Conservation (phyloP, 2,113 vertebrate species). For the Thunnus thynnus region DNA sequence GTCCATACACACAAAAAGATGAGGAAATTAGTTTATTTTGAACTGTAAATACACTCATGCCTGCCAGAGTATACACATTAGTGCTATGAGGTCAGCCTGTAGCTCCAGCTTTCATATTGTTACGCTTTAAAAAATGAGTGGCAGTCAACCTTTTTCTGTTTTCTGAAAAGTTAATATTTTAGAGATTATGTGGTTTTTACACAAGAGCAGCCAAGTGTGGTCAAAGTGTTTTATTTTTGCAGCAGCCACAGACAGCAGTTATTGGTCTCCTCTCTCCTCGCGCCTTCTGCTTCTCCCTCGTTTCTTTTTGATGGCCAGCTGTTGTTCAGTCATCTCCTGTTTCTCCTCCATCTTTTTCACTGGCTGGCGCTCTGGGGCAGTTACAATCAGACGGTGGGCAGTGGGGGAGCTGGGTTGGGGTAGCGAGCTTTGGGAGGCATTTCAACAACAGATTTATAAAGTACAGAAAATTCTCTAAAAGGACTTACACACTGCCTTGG, state of each 20-base stretch:
- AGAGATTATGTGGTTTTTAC: slow-evolving; percentile 30
- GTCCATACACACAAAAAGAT: slow-evolving; percentile 21
- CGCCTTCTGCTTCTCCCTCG: not conserved
- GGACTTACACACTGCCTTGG: not conserved
- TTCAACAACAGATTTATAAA: slow-evolving; percentile 16
- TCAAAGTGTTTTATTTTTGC: slow-evolving; percentile 31
- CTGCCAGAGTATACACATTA: slow-evolving; percentile 36
- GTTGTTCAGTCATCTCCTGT: slow-evolving; percentile 2
- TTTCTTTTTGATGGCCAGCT: slow-evolving; percentile 44
- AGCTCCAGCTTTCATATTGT: slow-evolving; percentile 5
- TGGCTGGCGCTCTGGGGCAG: slow-evolving; percentile 3
- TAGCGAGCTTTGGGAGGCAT: no score
- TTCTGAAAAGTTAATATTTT: slow-evolving; percentile 29
- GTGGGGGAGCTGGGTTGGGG: not conserved
- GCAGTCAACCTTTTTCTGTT: slow-evolving; percentile 13
- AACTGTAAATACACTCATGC: slow-evolving; percentile 27
- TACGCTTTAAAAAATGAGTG: slow-evolving; percentile 7
- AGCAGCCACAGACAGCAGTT: slow-evolving; percentile 16
- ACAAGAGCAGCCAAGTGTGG: slow-evolving; percentile 28
- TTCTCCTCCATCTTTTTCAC: not conserved
- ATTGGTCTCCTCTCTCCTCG: slow-evolving; percentile 21
- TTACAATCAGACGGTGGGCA: not conserved
- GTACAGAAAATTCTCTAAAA: not conserved
- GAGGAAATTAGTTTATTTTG: slow-evolving; percentile 40
- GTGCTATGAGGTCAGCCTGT: slow-evolving; percentile 26